A percentile compares a stretch with the other conserved stretches of the same genome.
Evolutionary conservation across 2,888 invertebrate species (phyloP).

Genomic region (Cantharis nigra): DNA sequence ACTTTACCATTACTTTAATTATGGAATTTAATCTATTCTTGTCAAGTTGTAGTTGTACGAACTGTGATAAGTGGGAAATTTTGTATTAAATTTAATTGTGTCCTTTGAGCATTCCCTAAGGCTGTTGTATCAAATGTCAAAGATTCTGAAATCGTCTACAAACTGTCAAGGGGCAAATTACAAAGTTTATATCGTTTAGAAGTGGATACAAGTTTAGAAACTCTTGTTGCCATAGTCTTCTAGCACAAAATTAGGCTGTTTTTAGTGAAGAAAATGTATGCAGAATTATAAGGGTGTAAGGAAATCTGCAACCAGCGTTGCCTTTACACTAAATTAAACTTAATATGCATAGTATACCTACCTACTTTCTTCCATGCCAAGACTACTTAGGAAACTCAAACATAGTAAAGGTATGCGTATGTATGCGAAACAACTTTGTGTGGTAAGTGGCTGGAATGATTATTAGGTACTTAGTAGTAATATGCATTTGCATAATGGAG

Average conservation of each 20-base stretch:
- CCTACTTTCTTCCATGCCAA: conserved; percentile 5
- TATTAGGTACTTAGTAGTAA: background rate
- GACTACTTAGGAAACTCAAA: conserved; percentile 14
- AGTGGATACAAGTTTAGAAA: conserved; percentile 21
- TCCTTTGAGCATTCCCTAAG: conserved; percentile 5
- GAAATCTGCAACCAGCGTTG: conserved; percentile 12
- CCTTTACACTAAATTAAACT: conserved; percentile 9
- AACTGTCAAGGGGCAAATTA: conserved; percentile 43
- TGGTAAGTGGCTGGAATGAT: background rate
- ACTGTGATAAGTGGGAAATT: background rate
- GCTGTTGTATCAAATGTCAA: conserved; percentile 22
- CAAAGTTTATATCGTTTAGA: conserved; percentile 38
- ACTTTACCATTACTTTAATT: background rate
- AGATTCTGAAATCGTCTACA: conserved; percentile 34
- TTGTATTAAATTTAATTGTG: background rate
- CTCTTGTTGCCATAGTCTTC: conserved; percentile 5
- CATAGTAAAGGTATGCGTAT: conserved; percentile 9
- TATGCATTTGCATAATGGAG: background rate
- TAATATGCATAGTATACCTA: conserved; percentile 8
- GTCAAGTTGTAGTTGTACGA: background rate
- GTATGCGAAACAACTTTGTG: conserved; percentile 5
- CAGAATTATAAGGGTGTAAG: conserved; percentile 15
- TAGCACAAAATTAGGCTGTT: conserved; percentile 14
- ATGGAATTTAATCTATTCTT: background rate
- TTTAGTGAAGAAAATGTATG: conserved; percentile 4